Conservation (phyloP, 1,140 invertebrate genomes). For the Harpegnathos saltator region DNA sequence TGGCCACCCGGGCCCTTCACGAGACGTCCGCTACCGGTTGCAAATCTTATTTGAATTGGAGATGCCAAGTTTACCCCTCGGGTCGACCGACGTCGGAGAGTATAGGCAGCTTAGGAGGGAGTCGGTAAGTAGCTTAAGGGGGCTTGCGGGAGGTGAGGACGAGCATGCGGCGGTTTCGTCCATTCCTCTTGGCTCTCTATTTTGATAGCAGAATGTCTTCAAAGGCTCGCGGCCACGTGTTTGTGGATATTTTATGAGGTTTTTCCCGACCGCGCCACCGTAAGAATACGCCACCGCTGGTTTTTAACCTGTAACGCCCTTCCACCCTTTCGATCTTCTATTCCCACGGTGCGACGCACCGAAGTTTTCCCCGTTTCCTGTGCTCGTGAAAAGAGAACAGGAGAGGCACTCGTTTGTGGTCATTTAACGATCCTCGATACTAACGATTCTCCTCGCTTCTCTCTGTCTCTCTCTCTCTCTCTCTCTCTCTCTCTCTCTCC, state of each 20-base stretch:
- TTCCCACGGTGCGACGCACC: neutral
- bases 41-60: conserved; percentile 82
- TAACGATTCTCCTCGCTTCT: neutral
- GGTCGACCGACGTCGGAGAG: conserved; percentile 64
- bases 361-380: neutral
- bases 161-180: conserved; percentile 49
- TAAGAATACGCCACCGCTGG: neutral
- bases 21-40: conserved; percentile 52
- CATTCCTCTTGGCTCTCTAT: conserved; percentile 47
- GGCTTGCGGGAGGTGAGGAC: conserved; percentile 55
- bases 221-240: conserved; percentile 35
- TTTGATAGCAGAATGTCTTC: conserved; percentile 42
- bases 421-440: neutral
- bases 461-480: no score
- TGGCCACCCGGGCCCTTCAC: conserved; percentile 59
- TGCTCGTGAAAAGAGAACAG: neutral
- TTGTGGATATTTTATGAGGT: conserved; percentile 48
- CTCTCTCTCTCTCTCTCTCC: no score
- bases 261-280: neutral
- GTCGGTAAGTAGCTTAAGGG: conserved; percentile 74
- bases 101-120: conserved; percentile 73
- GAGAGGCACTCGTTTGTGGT: neutral
- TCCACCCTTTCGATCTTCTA: neutral
- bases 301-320: neutral
- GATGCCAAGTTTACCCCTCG: conserved; percentile 77